phyloP scores from a whole-genome alignment of 2,797 vertebrate genomes.

The Sebastes steindachneri region DNA sequence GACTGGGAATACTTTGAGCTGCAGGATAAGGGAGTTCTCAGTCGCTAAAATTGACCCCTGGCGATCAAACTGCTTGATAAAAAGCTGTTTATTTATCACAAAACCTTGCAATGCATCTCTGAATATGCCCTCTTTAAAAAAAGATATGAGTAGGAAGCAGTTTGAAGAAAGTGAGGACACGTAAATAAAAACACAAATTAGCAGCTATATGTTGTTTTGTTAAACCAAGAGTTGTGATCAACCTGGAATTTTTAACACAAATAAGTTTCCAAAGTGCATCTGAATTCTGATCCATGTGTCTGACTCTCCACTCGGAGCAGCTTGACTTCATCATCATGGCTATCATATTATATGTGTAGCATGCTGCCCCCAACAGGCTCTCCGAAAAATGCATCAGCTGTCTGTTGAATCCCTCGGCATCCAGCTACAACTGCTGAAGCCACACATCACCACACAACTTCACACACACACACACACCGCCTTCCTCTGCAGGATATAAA shows the following conservation, averaged over 20 bases:
- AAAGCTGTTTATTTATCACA: constrained; percentile 26
- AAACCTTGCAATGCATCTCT: not conserved
- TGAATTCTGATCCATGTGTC: constrained; percentile 33
- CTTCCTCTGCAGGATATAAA: not conserved
- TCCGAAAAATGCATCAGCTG: constrained; percentile 28
- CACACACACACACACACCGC: constrained; percentile 15
- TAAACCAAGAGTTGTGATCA: not conserved
- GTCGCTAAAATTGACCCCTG: constrained; percentile 44
- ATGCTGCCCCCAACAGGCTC: constrained; percentile 85
- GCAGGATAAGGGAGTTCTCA: constrained; percentile 42
- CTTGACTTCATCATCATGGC: constrained; percentile 54
- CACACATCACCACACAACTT: constrained; percentile 27
- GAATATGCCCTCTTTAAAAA: not conserved
- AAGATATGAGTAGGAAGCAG: not conserved
- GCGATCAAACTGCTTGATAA: constrained; percentile 10
- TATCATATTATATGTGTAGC: constrained; percentile 70
- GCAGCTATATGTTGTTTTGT: not conserved
- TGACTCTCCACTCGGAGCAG: constrained; percentile 33
- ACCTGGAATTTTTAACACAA: not conserved
- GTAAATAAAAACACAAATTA: not conserved
- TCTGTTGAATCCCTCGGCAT: constrained; percentile 35
- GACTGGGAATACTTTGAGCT: constrained; percentile 59
- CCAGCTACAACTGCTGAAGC: not conserved
- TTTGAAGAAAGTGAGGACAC: not conserved
- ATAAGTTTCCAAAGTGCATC: constrained; percentile 24